phyloP scores from a whole-genome alignment of 2,888 invertebrate species.

The Dryadula phaetusa region DNA sequence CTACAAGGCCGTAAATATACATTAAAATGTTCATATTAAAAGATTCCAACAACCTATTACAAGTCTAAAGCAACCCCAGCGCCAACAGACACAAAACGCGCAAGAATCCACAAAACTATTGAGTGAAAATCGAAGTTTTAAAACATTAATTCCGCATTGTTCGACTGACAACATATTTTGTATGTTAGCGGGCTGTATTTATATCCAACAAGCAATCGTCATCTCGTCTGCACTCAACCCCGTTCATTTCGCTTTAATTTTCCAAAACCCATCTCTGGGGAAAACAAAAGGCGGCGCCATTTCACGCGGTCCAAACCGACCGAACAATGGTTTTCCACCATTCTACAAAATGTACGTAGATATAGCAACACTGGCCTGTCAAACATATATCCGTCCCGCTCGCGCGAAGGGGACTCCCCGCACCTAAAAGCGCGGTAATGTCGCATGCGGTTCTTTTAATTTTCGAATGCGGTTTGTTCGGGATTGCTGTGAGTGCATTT shows the following conservation, averaged over 20 bases:
- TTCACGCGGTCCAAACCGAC: constrained; percentile 81
- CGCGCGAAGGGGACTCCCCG: constrained; percentile 48
- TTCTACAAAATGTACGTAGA: constrained; percentile 49
- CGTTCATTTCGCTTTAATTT: constrained; percentile 76
- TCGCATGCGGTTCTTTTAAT: constrained; percentile 78
- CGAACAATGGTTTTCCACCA: constrained; percentile 75
- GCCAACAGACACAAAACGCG: constrained; percentile 12
- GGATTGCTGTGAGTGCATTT: constrained; percentile 62
- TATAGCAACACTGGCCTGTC: constrained; percentile 53
- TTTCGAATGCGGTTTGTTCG: constrained; percentile 78
- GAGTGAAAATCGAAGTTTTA: constrained; percentile 40
- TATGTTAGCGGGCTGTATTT: constrained; percentile 53
- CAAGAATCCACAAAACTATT: constrained; percentile 37
- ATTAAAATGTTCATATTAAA: not conserved
- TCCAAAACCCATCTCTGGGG: constrained; percentile 75
- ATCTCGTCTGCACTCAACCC: constrained; percentile 71
- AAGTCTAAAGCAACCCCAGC: constrained; percentile 1
- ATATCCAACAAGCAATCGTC: constrained; percentile 76
- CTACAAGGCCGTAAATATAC: too few relatives aligned
- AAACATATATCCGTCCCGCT: constrained; percentile 64
- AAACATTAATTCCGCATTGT: constrained; percentile 43
- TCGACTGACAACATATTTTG: constrained; percentile 45
- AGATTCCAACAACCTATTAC: constrained; percentile 11
- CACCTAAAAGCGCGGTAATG: constrained; percentile 70
- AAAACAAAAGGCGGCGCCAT: constrained; percentile 75